Conservation (phyloP, 2,888 invertebrate species). For the Ceratothoa steindachneri region DNA sequence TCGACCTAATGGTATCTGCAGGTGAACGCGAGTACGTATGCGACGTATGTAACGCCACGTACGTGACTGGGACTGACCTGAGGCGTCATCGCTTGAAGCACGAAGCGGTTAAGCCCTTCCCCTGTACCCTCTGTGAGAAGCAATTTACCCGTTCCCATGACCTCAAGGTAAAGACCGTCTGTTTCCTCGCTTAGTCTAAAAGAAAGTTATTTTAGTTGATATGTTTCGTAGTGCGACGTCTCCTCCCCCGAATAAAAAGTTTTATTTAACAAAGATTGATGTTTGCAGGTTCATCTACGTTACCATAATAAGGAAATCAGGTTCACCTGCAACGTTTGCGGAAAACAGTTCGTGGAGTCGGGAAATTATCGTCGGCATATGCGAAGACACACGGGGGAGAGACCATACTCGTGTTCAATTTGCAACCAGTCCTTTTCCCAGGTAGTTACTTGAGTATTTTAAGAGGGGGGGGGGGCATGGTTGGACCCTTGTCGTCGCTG, state of each 20-base stretch:
- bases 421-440: slow-evolving; percentile 37
- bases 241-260: not conserved
- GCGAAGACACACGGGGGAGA: slow-evolving; percentile 45
- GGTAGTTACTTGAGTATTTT: slow-evolving; percentile 23
- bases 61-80: slow-evolving; percentile 43
- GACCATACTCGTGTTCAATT: slow-evolving; percentile 37
- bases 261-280: too few relatives aligned
- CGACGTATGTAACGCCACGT: slow-evolving; percentile 40
- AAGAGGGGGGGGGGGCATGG: too few relatives aligned
- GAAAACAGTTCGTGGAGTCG: slow-evolving; percentile 45
- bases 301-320: slow-evolving; percentile 40
- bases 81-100: slow-evolving; percentile 40
- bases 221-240: not conserved
- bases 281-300: slow-evolving; percentile 33
- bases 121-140: slow-evolving; percentile 40
- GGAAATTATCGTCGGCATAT: slow-evolving; percentile 46
- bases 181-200: not conserved
- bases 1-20: too few relatives aligned
- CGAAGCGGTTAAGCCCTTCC: slow-evolving; percentile 38
- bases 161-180: slow-evolving; percentile 25
- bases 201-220: not conserved
- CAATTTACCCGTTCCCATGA: slow-evolving; percentile 46
- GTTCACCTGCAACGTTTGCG: slow-evolving; percentile 39
- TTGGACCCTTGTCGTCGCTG: too few relatives aligned
- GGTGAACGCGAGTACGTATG: slow-evolving; percentile 41